Evolutionary conservation across 23 tunicate genomes (phyloP).

Genomic region (Diplosoma virens): DNA sequence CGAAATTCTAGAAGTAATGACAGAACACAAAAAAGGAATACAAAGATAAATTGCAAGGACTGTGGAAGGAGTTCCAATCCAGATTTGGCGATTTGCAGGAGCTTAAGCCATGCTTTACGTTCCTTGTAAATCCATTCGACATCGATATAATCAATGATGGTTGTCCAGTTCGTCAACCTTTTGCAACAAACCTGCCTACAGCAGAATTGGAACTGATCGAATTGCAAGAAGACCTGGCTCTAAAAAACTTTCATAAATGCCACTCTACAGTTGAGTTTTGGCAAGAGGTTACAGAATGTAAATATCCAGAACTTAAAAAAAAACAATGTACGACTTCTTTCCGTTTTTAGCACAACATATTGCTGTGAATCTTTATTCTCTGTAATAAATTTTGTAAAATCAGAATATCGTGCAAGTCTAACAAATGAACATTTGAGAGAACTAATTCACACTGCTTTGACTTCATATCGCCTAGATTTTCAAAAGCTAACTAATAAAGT

Average conservation of each 20-base stretch:
- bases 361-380: slow-evolving; percentile 57
- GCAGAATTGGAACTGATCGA: slow-evolving; percentile 52
- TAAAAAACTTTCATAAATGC: slow-evolving; percentile 39
- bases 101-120: slow-evolving; percentile 49
- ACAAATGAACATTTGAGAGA: no score
- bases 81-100: slow-evolving; percentile 45
- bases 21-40: slow-evolving; percentile 36
- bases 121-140: slow-evolving; percentile 55
- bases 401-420: slow-evolving; percentile 28
- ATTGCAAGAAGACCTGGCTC: slow-evolving; percentile 45
- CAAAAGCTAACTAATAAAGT: no score
- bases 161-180: slow-evolving; percentile 49
- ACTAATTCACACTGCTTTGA: no score
- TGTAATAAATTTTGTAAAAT: slow-evolving; percentile 50
- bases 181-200: slow-evolving; percentile 30
- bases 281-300: slow-evolving; percentile 51
- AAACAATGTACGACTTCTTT: slow-evolving; percentile 12
- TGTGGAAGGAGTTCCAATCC: slow-evolving; percentile 40
- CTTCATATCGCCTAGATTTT: no score
- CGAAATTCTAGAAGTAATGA: no score
- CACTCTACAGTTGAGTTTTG: slow-evolving; percentile 45
- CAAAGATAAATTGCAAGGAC: slow-evolving; percentile 60
- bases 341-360: slow-evolving; percentile 56
- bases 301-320: slow-evolving; percentile 41
- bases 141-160: slow-evolving; percentile 60